Percentiles rank a stretch among this genome's conserved stretches.
These are phyloP conservation scores for Vanacampus margaritifer DNA, from an alignment of 2,113 vertebrate species.

Conservation along the genomic window DNA sequence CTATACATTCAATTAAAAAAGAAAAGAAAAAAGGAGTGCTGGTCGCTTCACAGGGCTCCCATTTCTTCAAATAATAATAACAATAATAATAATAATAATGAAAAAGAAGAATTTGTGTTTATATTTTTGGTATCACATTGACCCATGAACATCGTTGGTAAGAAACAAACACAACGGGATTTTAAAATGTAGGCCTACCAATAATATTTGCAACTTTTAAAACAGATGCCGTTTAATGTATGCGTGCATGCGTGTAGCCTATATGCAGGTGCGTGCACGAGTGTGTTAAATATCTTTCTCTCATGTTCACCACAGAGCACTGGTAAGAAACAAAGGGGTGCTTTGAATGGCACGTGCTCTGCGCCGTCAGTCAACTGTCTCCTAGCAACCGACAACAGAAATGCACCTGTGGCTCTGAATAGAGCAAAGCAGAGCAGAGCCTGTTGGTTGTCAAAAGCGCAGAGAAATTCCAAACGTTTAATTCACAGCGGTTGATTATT, in stretches of 20 bases:
- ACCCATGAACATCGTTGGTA: no score
- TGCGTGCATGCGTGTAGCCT: conserved; percentile 4
- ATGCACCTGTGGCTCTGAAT: conserved; percentile 76
- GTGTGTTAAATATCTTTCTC: conserved; percentile 24
- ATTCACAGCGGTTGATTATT: background rate
- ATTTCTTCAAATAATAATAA: no score
- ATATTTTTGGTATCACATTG: background rate
- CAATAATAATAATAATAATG: background rate
- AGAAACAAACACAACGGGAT: background rate
- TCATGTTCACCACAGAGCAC: conserved; percentile 30
- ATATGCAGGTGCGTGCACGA: no score
- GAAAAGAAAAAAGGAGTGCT: no score
- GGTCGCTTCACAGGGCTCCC: no score
- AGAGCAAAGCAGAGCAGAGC: conserved; percentile 18
- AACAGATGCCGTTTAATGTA: background rate
- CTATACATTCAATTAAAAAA: no score
- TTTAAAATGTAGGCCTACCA: background rate
- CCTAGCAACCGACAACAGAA: conserved; percentile 77
- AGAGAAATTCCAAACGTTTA: background rate
- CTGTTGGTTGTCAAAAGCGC: conserved; percentile 13
- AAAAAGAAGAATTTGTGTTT: no score
- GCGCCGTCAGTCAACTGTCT: conserved; percentile 73
- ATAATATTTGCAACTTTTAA: background rate
- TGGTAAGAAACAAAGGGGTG: conserved; percentile 66
- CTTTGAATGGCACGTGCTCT: conserved; percentile 70